phyloP scores from a whole-genome alignment of 2,797 vertebrate species.

The Gallirallus australis region DNA sequence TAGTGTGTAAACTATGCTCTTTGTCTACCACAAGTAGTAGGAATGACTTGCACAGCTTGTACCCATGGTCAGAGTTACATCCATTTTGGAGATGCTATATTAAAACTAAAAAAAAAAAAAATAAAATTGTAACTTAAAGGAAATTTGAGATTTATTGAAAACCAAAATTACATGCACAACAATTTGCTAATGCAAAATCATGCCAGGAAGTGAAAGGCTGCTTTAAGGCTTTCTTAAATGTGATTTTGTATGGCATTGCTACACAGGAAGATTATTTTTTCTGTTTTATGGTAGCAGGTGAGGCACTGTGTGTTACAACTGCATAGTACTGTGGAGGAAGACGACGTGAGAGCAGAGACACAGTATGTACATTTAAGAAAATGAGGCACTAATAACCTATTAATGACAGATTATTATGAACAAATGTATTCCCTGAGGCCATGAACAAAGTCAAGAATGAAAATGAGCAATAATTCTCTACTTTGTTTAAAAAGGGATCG shows the following conservation, averaged over 20 bases:
- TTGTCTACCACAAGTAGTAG: neutral
- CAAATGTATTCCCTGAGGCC: neutral
- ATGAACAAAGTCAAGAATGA: neutral
- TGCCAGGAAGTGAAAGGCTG: rapidly evolving
- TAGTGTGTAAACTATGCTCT: neutral
- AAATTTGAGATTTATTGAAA: neutral
- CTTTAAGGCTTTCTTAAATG: neutral
- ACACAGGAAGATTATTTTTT: neutral
- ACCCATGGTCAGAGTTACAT: neutral
- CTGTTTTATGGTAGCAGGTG: neutral
- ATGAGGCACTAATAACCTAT: neutral
- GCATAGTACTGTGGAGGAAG: neutral
- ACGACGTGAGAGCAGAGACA: neutral
- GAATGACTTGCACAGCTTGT: neutral
- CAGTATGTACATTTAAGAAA: neutral
- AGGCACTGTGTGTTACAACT: neutral
- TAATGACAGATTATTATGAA: neutral
- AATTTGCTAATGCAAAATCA: neutral
- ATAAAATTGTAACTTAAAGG: neutral
- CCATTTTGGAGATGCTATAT: neutral
- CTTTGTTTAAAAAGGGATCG: neutral
- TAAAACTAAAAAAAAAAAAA: neutral
- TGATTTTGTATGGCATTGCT: neutral
- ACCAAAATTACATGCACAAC: neutral
- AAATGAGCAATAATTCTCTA: neutral